Conservation (phyloP, 2,797 vertebrate genomes). For the Cygnus olor region DNA sequence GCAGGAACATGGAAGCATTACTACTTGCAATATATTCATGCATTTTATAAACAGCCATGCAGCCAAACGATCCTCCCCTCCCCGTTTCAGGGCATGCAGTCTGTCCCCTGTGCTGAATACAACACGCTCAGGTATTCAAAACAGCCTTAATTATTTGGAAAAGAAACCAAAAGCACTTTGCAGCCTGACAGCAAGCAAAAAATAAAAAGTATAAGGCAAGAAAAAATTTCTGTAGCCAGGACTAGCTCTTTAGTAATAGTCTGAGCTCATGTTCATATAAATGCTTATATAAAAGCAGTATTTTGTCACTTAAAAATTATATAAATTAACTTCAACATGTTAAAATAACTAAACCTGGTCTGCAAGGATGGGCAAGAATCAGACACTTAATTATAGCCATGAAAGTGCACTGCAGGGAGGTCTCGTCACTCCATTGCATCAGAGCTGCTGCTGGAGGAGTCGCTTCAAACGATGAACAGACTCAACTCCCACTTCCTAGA, state of each 20-base stretch:
- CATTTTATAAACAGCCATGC: neutral
- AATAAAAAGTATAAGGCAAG: slow-evolving; percentile 1
- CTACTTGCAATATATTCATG: neutral
- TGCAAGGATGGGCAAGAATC: neutral
- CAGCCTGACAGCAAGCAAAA: slow-evolving; percentile 36
- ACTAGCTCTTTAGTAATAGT: neutral
- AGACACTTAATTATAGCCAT: neutral
- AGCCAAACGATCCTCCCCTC: neutral
- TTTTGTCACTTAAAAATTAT: neutral
- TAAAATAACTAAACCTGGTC: neutral
- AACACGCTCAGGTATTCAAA: neutral
- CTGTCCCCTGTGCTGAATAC: neutral
- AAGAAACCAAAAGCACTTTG: neutral
- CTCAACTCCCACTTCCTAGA: neutral
- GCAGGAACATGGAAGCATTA: neutral
- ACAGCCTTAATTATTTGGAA: neutral
- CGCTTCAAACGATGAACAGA: neutral
- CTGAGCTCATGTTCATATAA: neutral
- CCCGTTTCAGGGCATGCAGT: neutral
- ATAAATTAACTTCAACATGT: neutral
- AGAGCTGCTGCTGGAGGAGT: neutral
- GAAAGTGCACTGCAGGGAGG: neutral
- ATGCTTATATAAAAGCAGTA: neutral
- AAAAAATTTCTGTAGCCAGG: neutral
- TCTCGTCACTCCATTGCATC: neutral